phyloP scores from a whole-genome alignment of 2,888 invertebrate species.

The Aleiodes alternator region DNA sequence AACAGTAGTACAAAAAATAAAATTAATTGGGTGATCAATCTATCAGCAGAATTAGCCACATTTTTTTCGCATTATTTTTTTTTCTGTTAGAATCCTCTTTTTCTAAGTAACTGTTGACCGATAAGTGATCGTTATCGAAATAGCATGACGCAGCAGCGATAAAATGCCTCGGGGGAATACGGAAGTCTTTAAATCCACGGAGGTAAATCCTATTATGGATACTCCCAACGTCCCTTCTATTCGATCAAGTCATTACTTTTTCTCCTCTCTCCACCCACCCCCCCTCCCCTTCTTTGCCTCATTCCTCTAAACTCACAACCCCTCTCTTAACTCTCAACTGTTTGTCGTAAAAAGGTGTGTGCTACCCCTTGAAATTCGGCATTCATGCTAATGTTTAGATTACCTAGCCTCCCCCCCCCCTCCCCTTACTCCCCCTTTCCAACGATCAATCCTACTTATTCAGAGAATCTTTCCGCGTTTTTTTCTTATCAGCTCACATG shows the following conservation, averaged over 20 bases:
- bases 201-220: constrained; percentile 33
- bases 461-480: constrained; percentile 1
- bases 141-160: constrained; percentile 33
- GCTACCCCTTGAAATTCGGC: constrained; percentile 16
- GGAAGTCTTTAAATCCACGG: constrained; percentile 35
- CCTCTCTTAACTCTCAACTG: constrained; percentile 15
- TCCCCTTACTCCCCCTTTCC: not conserved
- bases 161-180: constrained; percentile 26
- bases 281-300: not conserved
- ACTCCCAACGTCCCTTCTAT: constrained; percentile 20
- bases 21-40: not conserved
- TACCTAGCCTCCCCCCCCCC: not conserved
- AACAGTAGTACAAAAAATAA: not conserved
- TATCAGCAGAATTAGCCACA: not conserved
- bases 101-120: not conserved
- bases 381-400: constrained; percentile 1
- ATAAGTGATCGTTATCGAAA: constrained; percentile 41
- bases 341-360: constrained; percentile 20
- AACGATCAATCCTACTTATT: constrained; percentile 28
- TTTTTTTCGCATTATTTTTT: not conserved
- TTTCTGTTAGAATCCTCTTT: too few species aligned
- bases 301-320: constrained; percentile 9
- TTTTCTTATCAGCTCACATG: not conserved
- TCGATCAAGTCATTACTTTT: constrained; percentile 32
- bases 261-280: too few species aligned